phyloP scores from a whole-genome alignment of 2,888 invertebrate genomes.

The Erpobdella octoculata region DNA sequence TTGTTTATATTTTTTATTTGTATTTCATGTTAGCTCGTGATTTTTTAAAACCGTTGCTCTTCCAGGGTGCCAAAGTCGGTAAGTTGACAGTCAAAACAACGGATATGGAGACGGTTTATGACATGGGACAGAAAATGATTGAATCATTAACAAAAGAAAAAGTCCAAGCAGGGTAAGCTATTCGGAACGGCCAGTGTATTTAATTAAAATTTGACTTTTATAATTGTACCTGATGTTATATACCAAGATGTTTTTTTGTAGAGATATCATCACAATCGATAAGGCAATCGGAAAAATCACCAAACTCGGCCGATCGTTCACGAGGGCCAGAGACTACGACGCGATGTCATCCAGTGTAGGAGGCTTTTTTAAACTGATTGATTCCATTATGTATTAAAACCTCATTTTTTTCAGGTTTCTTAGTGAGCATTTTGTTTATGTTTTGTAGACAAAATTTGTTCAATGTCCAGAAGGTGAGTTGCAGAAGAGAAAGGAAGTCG shows the following conservation, averaged over 20 bases:
- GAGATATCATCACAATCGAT: constrained; percentile 95
- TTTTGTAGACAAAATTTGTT: constrained; percentile 61
- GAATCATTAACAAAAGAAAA: constrained; percentile 91
- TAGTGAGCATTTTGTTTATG: not conserved
- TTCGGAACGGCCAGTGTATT: not conserved
- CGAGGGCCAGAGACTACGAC: constrained; percentile 91
- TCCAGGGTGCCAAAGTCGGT: constrained; percentile 71
- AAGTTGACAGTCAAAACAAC: constrained; percentile 94
- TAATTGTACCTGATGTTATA: not conserved
- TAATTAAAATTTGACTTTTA: not conserved
- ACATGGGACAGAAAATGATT: constrained; percentile 94
- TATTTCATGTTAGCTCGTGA: not conserved
- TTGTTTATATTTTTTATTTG: not conserved
- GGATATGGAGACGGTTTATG: constrained; percentile 99
- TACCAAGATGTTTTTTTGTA: constrained; percentile 37
- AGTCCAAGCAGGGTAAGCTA: constrained; percentile 58
- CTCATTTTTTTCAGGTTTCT: too few species aligned
- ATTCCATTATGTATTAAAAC: not conserved
- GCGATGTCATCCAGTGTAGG: constrained; percentile 71
- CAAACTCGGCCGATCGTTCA: constrained; percentile 83
- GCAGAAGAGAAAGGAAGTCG: constrained; percentile 90
- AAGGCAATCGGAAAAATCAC: constrained; percentile 92
- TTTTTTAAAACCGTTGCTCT: not conserved
- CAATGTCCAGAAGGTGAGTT: constrained; percentile 97
- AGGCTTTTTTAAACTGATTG: too few species aligned